Conservation (phyloP, 2,888 invertebrate genomes). For the Falcaria lacertinaria region DNA sequence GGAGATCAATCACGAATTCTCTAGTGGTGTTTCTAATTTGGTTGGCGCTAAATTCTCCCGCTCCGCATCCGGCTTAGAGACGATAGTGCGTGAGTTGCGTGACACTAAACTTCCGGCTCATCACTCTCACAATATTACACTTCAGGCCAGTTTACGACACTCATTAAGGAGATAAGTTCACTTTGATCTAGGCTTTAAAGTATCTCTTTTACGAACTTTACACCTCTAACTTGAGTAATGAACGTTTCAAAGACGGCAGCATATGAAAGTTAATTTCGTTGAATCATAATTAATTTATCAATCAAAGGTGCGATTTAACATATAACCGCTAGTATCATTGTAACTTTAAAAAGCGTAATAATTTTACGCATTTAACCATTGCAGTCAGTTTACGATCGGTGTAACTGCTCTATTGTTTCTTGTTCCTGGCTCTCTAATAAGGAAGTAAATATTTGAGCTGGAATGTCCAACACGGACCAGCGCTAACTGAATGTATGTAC, state of each 20-base stretch:
- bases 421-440: constrained; percentile 66
- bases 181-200: constrained; percentile 47
- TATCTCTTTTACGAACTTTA: constrained; percentile 16
- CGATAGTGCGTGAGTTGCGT: constrained; percentile 39
- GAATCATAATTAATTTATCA: background rate
- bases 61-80: constrained; percentile 49
- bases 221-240: constrained; percentile 3
- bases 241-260: too few relatives aligned
- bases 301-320: constrained; percentile 8
- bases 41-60: constrained; percentile 45
- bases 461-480: constrained; percentile 25
- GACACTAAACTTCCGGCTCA: constrained; percentile 52
- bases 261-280: too few relatives aligned
- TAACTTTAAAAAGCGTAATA: too few relatives aligned
- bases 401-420: constrained; percentile 58
- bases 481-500: constrained; percentile 35
- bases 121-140: constrained; percentile 41
- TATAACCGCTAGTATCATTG: constrained; percentile 10
- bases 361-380: too few relatives aligned
- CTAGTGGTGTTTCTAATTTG: constrained; percentile 49
- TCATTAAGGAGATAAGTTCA: constrained; percentile 33
- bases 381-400: constrained; percentile 50
- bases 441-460: constrained; percentile 73
- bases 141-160: constrained; percentile 43
- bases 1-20: constrained; percentile 47